These are phyloP conservation scores for Leucopternis melanops DNA, from an alignment of 2,113 vertebrate genomes.

Conservation along the genomic window DNA sequence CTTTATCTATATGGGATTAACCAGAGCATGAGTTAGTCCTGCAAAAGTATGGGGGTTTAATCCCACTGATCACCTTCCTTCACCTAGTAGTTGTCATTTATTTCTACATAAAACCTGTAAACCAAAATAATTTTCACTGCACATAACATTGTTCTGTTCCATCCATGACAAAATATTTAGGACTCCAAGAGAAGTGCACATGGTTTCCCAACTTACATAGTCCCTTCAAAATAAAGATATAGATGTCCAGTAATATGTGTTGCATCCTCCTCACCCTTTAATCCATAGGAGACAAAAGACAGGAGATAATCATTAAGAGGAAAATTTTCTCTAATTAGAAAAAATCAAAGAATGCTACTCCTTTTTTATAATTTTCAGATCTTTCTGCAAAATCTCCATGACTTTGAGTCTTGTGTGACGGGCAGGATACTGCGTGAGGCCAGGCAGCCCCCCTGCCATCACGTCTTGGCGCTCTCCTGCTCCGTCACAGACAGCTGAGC, in stretches of 20 bases:
- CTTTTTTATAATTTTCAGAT: background rate
- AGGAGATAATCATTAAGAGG: background rate
- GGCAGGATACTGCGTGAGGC: background rate
- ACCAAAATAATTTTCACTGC: background rate
- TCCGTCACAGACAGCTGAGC: background rate
- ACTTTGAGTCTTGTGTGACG: background rate
- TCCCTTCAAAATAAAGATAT: background rate
- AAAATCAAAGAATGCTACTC: background rate
- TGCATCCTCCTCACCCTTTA: background rate
- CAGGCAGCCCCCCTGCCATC: background rate
- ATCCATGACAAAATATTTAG: background rate
- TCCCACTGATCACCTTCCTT: background rate
- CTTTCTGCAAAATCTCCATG: background rate
- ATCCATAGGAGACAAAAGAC: background rate
- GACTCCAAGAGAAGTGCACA: background rate
- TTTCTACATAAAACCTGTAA: background rate
- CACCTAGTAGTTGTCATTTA: background rate
- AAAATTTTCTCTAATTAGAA: background rate
- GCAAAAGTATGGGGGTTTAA: background rate
- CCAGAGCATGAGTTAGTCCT: background rate
- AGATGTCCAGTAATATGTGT: background rate
- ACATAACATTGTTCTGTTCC: background rate
- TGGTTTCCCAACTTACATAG: accelerated
- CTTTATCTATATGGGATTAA: background rate
- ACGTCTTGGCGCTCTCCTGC: background rate